Conservation (phyloP, 2,888 invertebrate species). For the Philaethria dido region DNA sequence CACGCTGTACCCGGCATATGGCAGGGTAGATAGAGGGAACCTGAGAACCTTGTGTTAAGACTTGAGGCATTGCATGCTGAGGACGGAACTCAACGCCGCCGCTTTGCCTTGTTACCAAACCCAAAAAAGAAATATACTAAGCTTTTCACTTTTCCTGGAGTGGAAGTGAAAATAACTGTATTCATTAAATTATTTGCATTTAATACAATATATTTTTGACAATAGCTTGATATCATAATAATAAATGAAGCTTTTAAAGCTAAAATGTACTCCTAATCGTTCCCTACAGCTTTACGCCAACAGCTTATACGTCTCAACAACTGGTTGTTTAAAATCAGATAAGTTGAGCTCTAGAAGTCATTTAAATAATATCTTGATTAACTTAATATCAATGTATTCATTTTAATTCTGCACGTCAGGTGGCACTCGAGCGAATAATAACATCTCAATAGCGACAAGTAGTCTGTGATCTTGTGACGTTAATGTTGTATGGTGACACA, state of each 20-base stretch:
- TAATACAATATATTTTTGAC: no score
- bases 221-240: background rate
- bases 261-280: background rate
- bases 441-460: conserved; percentile 18
- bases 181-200: no score
- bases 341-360: conserved; percentile 9
- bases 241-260: background rate
- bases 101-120: no score
- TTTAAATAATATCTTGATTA: conserved; percentile 27
- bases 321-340: conserved; percentile 13
- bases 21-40: no score
- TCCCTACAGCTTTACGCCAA: conserved; percentile 1
- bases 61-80: no score
- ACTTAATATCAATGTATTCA: conserved; percentile 21
- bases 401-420: conserved; percentile 17
- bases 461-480: conserved; percentile 17
- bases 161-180: no score
- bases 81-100: no score
- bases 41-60: no score
- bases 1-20: no score
- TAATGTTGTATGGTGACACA: conserved; percentile 23
- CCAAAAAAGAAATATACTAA: no score
- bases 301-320: background rate
- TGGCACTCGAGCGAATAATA: conserved; percentile 16
- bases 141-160: no score